Evolutionary conservation across 2,888 invertebrate species (phyloP).

Genomic region (Anticlea derivata): DNA sequence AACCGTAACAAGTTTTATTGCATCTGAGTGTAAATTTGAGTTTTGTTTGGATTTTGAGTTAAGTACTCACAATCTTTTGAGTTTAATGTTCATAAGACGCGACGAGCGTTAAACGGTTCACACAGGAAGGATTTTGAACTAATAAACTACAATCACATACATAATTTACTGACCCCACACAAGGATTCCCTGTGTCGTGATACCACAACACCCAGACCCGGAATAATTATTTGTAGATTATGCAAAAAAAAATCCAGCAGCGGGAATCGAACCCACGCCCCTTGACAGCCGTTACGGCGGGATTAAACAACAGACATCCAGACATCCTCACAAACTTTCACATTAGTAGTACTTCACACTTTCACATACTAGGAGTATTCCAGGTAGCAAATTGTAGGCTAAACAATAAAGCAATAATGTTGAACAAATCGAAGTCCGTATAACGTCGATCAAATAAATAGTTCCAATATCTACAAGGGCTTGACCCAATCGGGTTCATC

Average conservation of each 20-base stretch:
- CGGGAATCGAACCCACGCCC: too few species aligned
- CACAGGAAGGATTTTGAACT: background rate
- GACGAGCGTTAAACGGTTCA: background rate
- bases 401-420: background rate
- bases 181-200: too few species aligned
- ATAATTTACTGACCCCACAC: too few species aligned
- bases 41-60: constrained; percentile 25
- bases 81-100: constrained; percentile 1
- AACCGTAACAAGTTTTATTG: constrained; percentile 23
- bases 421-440: constrained; percentile 2
- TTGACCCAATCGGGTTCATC: constrained; percentile 19
- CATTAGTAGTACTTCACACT: too few species aligned
- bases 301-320: too few species aligned
- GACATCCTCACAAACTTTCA: too few species aligned
- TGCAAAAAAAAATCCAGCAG: too few species aligned
- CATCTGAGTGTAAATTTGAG: constrained; percentile 21
- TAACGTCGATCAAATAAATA: constrained; percentile 10
- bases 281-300: too few species aligned
- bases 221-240: too few species aligned
- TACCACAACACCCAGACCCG: too few species aligned
- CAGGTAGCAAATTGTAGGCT: background rate
- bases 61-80: constrained; percentile 12
- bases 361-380: too few species aligned
- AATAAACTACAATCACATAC: too few species aligned
- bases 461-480: constrained; percentile 10